Evolutionary conservation across 2,888 invertebrate genomes (phyloP), one percentile per base, ranked within the genome.

Genomic region (Isotomurus palustris): DNA sequence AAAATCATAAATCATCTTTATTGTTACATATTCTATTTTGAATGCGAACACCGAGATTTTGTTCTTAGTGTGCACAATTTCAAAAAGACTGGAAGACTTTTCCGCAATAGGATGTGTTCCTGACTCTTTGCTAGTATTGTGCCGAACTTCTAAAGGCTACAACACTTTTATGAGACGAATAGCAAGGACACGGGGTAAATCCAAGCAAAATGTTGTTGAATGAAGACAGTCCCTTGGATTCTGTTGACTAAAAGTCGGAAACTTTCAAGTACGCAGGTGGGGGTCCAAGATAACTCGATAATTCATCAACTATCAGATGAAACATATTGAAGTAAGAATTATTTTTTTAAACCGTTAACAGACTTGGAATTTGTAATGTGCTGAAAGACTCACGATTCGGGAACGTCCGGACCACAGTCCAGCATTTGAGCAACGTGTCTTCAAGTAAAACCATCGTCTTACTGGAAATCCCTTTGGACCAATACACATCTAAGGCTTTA

Each of bases 371-470:
- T n/a, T n/a, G n/a, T n/a, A n/a, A n/a, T n/a, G n/a, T n/a, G n/a
- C n/a, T n/a, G n/a, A n/a, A n/a, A n/a, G n/a, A n/a, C n/a, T n/a
- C n/a, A n/a, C n/a, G n/a, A n/a, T n/a, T n/a, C n/a, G n/a, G 49
- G 38, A 36, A 24, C 41, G 51, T 55, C 29, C 25, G 58, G 5
- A 67, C 58, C 8, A 63, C 50, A 17, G 51, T 53, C 67, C 67
- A 67, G 29, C 65, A 67, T 29, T 67, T 63, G 25, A 60, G 61
- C 6, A 67, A 35, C 10, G 60, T 60, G 21, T 65, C 63, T 43
- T 63, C 62, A 1, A 62, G 19, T 21, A 48, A 38, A 19, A 58
- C 38, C 29, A 58, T 50, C 1, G 35, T 49, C 10, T 32, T 35
- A 14, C 47, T 47, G 2, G 56, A 19, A 29, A 64, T 50, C 24